Conservation (phyloP, 2,888 invertebrate species). For the Taphrorychus bicolor region DNA sequence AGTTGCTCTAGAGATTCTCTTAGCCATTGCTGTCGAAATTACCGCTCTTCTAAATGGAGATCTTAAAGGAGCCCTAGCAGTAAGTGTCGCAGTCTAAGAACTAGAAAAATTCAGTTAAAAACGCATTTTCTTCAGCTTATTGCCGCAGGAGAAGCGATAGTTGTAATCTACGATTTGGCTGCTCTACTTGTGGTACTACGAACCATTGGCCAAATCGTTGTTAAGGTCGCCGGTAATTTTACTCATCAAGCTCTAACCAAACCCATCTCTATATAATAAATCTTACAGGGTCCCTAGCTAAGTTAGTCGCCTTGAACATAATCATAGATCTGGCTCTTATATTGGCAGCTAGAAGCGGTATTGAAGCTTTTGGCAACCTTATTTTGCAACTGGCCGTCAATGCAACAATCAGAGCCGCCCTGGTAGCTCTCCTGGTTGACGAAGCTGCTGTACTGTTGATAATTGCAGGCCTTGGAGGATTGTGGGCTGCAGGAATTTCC, state of each 20-base stretch:
- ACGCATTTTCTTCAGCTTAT: not conserved
- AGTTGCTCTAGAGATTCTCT: conserved; percentile 7
- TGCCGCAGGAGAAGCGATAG: not conserved
- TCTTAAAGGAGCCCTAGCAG: conserved; percentile 14
- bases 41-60: conserved; percentile 6
- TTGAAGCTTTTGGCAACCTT: not conserved
- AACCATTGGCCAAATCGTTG: too few relatives aligned
- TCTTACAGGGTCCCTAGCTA: not conserved
- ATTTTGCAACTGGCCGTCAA: not conserved
- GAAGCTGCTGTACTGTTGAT: not conserved
- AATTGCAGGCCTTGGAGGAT: not conserved
- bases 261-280: too few relatives aligned
- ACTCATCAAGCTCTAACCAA: too few relatives aligned
- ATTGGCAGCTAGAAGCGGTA: not conserved
- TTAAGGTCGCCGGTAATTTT: too few relatives aligned
- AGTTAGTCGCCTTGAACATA: not conserved
- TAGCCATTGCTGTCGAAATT: not conserved
- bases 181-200: not conserved
- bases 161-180: not conserved
- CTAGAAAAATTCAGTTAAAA: not conserved
- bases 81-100: not conserved
- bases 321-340: not conserved
- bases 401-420: not conserved
- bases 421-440: not conserved
- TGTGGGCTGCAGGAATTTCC: not conserved